These are phyloP conservation scores for Mesoclemmys tuberculata DNA, from an alignment of 2,113 vertebrate genomes.

Conservation along the genomic window DNA sequence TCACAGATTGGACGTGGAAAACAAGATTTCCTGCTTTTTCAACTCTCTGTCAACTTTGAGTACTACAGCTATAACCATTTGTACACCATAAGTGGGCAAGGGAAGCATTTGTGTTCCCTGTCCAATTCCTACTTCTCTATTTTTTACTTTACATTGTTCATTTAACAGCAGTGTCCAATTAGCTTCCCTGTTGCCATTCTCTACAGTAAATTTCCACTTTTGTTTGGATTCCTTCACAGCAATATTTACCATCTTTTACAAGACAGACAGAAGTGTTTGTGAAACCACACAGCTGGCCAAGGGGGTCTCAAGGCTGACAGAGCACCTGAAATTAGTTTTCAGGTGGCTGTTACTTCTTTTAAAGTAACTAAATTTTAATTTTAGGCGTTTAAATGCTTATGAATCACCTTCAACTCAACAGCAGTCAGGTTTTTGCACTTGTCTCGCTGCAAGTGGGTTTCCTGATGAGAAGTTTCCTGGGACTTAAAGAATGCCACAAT, in stretches of 20 bases:
- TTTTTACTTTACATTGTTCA: fast-evolving
- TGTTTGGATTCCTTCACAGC: not conserved
- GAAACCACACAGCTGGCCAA: not conserved
- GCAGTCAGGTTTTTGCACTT: not conserved
- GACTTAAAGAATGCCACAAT: not conserved
- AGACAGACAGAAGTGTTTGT: not conserved
- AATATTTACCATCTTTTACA: not conserved
- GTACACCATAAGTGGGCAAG: not conserved
- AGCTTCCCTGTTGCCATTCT: not conserved
- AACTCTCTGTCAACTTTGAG: not conserved
- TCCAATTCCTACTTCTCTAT: not conserved
- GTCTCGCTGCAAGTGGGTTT: not conserved
- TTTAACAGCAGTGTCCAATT: fast-evolving
- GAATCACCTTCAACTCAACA: not conserved
- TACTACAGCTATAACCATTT: not conserved
- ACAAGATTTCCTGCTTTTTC: not conserved
- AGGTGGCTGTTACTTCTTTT: not conserved
- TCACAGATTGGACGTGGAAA: not conserved
- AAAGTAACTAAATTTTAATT: not conserved
- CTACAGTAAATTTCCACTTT: not conserved
- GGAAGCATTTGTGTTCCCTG: fast-evolving
- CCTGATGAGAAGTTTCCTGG: not conserved
- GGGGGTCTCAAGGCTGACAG: not conserved
- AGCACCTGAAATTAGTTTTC: not conserved
- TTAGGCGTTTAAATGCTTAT: not conserved